Evolutionary conservation across 1,140 invertebrate genomes (phyloP).

Genomic region (Periplaneta americana): DNA sequence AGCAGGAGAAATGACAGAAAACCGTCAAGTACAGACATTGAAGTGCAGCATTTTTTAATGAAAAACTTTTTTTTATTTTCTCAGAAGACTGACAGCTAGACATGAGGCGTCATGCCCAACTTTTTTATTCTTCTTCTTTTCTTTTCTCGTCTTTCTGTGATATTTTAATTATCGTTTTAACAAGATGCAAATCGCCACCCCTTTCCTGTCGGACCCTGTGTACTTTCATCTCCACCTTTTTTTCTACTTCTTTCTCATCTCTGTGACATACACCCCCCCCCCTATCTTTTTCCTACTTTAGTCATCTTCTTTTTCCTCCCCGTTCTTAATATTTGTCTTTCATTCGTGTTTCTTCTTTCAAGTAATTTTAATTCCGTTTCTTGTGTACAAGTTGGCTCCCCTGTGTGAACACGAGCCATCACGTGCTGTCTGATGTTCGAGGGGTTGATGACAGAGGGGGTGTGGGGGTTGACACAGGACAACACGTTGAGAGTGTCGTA

Average conservation of each 20-base stretch:
- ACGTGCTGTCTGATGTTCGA: not conserved
- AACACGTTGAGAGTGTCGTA: not conserved
- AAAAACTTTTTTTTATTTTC: not conserved
- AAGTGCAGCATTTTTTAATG: not conserved
- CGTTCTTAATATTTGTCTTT: not conserved
- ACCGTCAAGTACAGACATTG: conserved; percentile 3
- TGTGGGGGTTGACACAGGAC: not conserved
- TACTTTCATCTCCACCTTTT: too few relatives aligned
- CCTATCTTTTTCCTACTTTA: not conserved
- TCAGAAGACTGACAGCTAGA: conserved; percentile 2
- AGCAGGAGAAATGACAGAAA: not conserved
- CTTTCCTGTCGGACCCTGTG: not conserved
- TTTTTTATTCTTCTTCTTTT: too few relatives aligned
- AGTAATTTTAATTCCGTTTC: not conserved
- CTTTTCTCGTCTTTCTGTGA: not conserved
- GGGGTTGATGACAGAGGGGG: too few relatives aligned
- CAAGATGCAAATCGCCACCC: conserved; percentile 15
- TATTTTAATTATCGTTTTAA: conserved; percentile 14
- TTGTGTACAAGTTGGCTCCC: not conserved
- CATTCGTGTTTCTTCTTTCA: not conserved
- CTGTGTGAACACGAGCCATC: not conserved
- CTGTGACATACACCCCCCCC: not conserved
- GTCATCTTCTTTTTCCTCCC: not conserved
- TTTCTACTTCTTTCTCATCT: too few relatives aligned
- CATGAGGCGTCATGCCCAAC: not conserved